These are phyloP conservation scores for Gymnodraco acuticeps DNA, from an alignment of 2,797 vertebrate genomes.

Conservation along the genomic window DNA sequence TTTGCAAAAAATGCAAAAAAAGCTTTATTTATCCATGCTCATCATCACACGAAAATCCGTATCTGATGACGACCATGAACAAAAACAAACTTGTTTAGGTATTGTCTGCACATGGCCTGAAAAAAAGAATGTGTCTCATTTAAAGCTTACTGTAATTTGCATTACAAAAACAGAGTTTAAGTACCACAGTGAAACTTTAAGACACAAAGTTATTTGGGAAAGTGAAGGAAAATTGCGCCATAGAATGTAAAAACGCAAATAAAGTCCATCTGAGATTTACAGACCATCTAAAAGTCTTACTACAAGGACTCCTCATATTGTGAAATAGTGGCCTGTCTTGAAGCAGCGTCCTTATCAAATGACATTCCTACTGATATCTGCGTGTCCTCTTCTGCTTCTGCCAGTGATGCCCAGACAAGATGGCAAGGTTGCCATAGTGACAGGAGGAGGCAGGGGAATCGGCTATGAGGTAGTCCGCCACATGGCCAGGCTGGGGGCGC, in stretches of 20 bases:
- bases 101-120: neutral
- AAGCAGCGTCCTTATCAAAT: conserved; percentile 57
- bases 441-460: conserved; percentile 91
- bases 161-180: neutral
- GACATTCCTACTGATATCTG: conserved; percentile 66
- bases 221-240: neutral
- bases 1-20: neutral
- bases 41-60: neutral
- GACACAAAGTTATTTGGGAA: neutral
- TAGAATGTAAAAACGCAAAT: neutral
- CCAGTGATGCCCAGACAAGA: conserved; percentile 89
- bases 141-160: neutral
- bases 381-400: conserved; percentile 75
- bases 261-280: conserved; percentile 1
- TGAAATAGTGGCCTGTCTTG: conserved; percentile 29
- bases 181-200: neutral
- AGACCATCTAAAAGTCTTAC: conserved; percentile 2
- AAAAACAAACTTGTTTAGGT: neutral
- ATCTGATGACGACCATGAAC: neutral
- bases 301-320: conserved; percentile 8
- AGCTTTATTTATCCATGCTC: neutral
- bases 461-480: conserved; percentile 88
- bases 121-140: neutral
- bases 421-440: conserved; percentile 93
- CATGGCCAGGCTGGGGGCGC: conserved; percentile 89